These are phyloP conservation scores for Parnassius orleans DNA, from an alignment of 2,888 invertebrate genomes.

Conservation along the genomic window DNA sequence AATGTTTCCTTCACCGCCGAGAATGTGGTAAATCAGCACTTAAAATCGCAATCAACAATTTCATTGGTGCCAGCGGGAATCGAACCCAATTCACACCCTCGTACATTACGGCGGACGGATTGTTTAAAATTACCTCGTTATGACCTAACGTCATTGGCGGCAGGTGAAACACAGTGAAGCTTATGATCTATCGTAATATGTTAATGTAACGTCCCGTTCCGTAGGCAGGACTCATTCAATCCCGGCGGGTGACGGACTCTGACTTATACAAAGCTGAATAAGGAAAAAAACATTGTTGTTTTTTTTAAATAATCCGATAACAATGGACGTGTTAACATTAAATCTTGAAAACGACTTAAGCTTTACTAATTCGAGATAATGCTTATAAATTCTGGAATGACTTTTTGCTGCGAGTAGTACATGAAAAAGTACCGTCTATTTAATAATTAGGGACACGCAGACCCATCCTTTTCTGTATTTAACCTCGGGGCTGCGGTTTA, in stretches of 20 bases:
- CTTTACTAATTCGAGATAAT: constrained; percentile 20
- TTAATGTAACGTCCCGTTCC: too few species aligned
- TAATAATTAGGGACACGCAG: constrained; percentile 46
- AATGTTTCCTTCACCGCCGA: too few species aligned
- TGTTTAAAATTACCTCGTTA: too few species aligned
- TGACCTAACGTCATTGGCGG: too few species aligned
- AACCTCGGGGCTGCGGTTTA: constrained; percentile 32
- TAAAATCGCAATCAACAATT: too few species aligned
- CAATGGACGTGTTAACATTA: constrained; percentile 5
- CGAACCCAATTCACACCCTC: too few species aligned
- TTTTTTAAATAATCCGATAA: constrained; percentile 2
- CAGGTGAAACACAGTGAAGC: too few species aligned
- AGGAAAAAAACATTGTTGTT: not conserved
- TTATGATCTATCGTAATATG: too few species aligned
- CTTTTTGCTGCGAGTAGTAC: constrained; percentile 31
- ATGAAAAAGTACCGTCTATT: constrained; percentile 34
- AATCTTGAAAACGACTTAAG: constrained; percentile 16
- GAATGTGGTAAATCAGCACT: too few species aligned
- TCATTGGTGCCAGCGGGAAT: too few species aligned
- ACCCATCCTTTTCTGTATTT: constrained; percentile 37
- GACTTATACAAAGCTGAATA: not conserved
- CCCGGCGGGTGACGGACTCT: not conserved
- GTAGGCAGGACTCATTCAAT: too few species aligned
- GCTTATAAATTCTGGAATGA: constrained; percentile 23
- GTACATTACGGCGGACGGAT: too few species aligned